Percentiles rank a stretch among this genome's conserved stretches.
Conservation (phyloP, 2,797 vertebrate species). For the Rhodeus uyekii region DNA sequence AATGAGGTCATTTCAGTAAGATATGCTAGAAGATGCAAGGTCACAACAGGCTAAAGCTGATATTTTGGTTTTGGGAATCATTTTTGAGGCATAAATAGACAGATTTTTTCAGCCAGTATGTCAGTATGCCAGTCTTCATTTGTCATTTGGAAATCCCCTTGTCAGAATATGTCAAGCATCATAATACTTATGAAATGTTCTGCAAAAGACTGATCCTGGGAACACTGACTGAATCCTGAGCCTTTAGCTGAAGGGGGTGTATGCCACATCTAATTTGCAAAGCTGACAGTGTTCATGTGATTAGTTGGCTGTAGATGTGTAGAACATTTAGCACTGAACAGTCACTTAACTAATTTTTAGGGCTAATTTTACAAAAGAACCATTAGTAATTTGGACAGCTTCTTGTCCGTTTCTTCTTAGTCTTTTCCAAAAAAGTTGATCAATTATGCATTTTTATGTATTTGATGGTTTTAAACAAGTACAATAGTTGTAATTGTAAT, state of each 20-base stretch:
- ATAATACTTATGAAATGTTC: background rate
- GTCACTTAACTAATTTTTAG: background rate
- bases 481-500: background rate
- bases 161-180: constrained; percentile 11
- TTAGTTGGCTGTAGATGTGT: background rate
- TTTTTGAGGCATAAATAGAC: background rate
- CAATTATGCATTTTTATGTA: too few species aligned
- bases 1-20: background rate
- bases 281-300: background rate
- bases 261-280: constrained; percentile 1
- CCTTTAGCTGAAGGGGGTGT: background rate
- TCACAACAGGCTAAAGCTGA: background rate
- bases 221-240: constrained; percentile 10
- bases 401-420: background rate
- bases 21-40: background rate
- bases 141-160: background rate
- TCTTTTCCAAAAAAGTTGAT: too few species aligned
- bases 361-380: background rate
- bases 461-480: background rate
- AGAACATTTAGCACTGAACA: background rate
- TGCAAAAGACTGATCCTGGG: background rate
- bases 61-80: background rate
- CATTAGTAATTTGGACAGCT: background rate
- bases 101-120: background rate
- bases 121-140: constrained; percentile 2